These are phyloP conservation scores for Cenopis cana DNA, from an alignment of 2,888 invertebrate genomes.

Conservation along the genomic window DNA sequence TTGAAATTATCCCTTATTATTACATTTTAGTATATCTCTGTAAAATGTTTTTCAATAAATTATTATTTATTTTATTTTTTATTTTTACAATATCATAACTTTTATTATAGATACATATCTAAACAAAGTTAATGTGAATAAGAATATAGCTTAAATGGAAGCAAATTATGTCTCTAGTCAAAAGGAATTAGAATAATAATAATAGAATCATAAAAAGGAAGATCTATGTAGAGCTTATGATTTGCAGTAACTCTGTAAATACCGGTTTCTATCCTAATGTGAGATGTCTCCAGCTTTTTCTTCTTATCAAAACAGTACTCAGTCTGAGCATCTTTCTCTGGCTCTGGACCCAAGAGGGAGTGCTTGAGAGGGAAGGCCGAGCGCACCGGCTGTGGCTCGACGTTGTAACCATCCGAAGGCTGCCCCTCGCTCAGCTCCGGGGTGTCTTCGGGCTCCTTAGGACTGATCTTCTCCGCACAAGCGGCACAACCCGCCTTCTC, in stretches of 20 bases:
- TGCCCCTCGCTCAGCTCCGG: constrained; percentile 47
- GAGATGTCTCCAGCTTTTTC: constrained; percentile 71
- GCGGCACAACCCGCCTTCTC: constrained; percentile 88
- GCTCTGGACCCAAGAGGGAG: neutral
- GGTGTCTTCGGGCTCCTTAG: constrained; percentile 48
- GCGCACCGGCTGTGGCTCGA: constrained; percentile 5
- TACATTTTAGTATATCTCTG: too few relatives aligned
- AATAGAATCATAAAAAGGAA: too few relatives aligned
- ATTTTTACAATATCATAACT: too few relatives aligned
- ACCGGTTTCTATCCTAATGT: constrained; percentile 74
- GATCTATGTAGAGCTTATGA: neutral
- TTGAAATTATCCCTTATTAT: too few relatives aligned
- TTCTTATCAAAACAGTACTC: constrained; percentile 56
- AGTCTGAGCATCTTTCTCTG: constrained; percentile 46
- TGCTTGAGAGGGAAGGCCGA: constrained; percentile 13
- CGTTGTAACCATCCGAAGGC: constrained; percentile 11
- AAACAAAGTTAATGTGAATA: neutral
- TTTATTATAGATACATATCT: too few relatives aligned
- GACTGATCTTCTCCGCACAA: constrained; percentile 64
- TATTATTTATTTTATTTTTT: too few relatives aligned
- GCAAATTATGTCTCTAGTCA: neutral
- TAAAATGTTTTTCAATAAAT: too few relatives aligned
- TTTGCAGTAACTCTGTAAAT: neutral
- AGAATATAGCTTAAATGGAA: too few relatives aligned
- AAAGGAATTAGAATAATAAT: too few relatives aligned